Base-by-base conservation (phyloP, 2,888 invertebrate species). In the Hydrotaea cyrtoneurina region DNA sequence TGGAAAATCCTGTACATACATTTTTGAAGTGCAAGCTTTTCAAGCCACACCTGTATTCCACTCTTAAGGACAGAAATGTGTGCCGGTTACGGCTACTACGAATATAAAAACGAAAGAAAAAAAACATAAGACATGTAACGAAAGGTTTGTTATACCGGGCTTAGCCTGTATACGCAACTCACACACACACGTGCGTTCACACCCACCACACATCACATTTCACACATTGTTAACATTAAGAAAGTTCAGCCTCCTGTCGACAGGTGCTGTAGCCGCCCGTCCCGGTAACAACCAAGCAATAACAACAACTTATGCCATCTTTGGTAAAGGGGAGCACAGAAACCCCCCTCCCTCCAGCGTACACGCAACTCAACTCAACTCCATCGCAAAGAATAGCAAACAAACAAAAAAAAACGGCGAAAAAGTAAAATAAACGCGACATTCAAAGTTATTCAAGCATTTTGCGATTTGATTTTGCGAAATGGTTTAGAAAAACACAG, bases 371-470 rank as follows among this genome's bases (percentile, higher is more conserved):
- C 31, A 31, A 7, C 55, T 1, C 55, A 55, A 55, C 55, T 55
- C 21, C 55, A 55, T 21, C 55, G 0, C 23, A 8, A 55, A 21
- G 50, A 50, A 50, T 21, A 39, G 11, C 53, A 53, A 55, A 55
- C 17, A 53, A 46, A 46, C 11, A 53, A 53, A 73, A 46, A 78
- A 75, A 36, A 36, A 73, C 21, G 1, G 57, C 57, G 13, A 19
- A 57, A 74, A 57, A 36, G 46, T 46, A 31, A 39, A 66, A 71
- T 76, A 53, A 73, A 66, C 50, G 78, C 66, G 69, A 72, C 71
- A 64, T 64, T 82, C 46, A 82, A 82, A 78, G 75, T 78, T 82
- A 71, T 53, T 82, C 78, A 78, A 75, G 78, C 82, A 78, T 78
- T 82, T 82, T 43, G 43, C 66, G 66, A 66, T 66, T 66, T 71